Percentiles rank a stretch among this genome's conserved stretches.
Conservation (phyloP, 2,113 vertebrate species). For the Psittacula cyanocephala region DNA sequence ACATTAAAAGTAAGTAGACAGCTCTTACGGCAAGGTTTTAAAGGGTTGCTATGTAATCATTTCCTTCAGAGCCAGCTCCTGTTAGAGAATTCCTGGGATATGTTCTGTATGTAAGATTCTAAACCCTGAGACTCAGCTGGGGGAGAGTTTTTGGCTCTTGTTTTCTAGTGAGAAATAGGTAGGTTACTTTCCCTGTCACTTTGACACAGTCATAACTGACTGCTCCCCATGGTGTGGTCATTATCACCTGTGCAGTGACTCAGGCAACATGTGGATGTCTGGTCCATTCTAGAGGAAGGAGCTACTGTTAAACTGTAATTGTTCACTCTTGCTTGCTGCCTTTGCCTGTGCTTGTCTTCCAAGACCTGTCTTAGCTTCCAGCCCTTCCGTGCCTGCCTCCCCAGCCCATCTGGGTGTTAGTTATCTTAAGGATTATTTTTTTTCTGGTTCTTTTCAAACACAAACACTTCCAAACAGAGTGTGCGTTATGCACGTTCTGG, state of each 20-base stretch:
- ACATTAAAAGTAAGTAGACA: neutral
- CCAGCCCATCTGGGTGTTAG: neutral
- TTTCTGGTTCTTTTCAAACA: neutral
- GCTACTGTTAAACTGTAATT: neutral
- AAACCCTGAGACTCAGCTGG: neutral
- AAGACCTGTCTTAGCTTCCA: neutral
- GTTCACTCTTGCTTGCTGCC: neutral
- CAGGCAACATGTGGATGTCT: neutral
- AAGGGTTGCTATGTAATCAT: neutral
- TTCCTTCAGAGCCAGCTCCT: neutral
- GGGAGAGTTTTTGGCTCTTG: neutral
- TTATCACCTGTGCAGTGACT: neutral
- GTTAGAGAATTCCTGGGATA: neutral
- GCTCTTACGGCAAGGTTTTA: neutral
- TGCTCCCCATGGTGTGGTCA: neutral
- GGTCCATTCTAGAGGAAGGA: neutral
- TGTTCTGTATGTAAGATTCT: neutral
- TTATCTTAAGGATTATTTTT: neutral
- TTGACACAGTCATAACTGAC: neutral
- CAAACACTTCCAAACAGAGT: neutral
- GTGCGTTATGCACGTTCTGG: neutral
- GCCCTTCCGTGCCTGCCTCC: neutral
- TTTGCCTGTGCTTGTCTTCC: neutral
- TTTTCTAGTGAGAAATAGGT: neutral
- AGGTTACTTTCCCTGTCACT: neutral